phyloP scores from a whole-genome alignment of 2,888 invertebrate species.

The Laothoe populi region DNA sequence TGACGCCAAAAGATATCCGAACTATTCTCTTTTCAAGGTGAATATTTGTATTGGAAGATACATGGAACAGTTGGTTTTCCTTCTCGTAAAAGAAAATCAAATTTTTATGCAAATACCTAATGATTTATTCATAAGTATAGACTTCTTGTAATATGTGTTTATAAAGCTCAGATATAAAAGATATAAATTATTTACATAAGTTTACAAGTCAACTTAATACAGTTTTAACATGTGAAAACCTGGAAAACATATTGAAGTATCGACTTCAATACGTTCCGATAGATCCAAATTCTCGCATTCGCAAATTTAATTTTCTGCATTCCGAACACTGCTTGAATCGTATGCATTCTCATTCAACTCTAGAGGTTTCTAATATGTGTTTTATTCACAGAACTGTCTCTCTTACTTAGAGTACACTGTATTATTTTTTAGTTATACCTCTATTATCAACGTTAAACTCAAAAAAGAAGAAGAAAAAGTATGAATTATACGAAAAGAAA shows the following conservation, averaged over 20 bases:
- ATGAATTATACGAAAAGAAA: too few species aligned
- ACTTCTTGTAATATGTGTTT: not conserved
- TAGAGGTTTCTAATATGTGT: not conserved
- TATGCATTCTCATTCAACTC: not conserved
- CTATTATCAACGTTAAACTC: too few species aligned
- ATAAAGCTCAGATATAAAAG: not conserved
- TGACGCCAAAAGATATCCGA: not conserved
- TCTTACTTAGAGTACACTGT: conserved; percentile 18
- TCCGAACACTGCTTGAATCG: not conserved
- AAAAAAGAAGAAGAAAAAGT: too few species aligned
- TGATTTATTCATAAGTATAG: not conserved
- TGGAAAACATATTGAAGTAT: too few species aligned
- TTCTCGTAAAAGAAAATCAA: not conserved
- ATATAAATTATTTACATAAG: too few species aligned
- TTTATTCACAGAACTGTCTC: conserved; percentile 12
- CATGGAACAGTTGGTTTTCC: not conserved
- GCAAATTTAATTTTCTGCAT: not conserved
- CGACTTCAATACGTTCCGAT: not conserved
- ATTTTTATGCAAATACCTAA: not conserved
- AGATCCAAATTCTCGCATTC: not conserved
- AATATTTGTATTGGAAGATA: conserved; percentile 8
- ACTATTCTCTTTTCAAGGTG: too few species aligned
- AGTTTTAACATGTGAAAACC: too few species aligned
- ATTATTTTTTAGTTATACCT: too few species aligned
- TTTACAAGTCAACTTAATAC: too few species aligned